These are phyloP conservation scores for Drymodes brunneopygia DNA, from an alignment of 2,113 vertebrate species.

Conservation along the genomic window DNA sequence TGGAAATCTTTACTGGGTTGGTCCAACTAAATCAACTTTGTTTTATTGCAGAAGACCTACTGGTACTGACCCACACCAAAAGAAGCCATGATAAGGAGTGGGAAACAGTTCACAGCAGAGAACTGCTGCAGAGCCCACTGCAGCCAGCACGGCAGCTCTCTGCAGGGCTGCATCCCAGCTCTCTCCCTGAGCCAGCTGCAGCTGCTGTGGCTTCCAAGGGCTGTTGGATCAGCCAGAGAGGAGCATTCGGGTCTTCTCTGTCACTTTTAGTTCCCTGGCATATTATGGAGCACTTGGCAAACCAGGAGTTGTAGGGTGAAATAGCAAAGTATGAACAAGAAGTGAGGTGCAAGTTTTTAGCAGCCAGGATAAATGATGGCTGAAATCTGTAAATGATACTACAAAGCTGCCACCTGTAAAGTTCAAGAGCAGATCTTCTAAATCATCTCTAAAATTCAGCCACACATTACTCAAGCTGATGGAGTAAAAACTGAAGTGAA, in stretches of 20 bases:
- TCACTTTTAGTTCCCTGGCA: not conserved
- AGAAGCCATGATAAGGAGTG: not conserved
- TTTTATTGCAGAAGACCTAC: not conserved
- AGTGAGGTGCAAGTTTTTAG: not conserved
- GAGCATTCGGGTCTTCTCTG: fast-evolving
- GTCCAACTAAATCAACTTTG: not conserved
- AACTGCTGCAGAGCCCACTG: not conserved
- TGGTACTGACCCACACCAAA: not conserved
- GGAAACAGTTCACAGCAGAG: not conserved
- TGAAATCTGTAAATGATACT: not conserved
- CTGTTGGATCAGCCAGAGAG: not conserved
- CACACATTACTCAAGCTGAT: not conserved
- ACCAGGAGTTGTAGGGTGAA: not conserved
- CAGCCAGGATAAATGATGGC: not conserved
- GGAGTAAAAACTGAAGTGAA: not conserved
- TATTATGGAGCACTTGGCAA: not conserved
- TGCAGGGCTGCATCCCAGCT: not conserved
- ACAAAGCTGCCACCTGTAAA: not conserved
- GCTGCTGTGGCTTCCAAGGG: not conserved
- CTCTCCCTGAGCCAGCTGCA: fast-evolving
- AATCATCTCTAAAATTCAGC: not conserved
- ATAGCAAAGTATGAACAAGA: not conserved
- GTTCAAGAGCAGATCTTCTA: not conserved
- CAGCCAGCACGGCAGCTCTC: not conserved
- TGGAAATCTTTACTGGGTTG: not conserved